Evolutionary conservation across 1,140 invertebrate genomes (phyloP).

Genomic region (Diabrotica virgifera): DNA sequence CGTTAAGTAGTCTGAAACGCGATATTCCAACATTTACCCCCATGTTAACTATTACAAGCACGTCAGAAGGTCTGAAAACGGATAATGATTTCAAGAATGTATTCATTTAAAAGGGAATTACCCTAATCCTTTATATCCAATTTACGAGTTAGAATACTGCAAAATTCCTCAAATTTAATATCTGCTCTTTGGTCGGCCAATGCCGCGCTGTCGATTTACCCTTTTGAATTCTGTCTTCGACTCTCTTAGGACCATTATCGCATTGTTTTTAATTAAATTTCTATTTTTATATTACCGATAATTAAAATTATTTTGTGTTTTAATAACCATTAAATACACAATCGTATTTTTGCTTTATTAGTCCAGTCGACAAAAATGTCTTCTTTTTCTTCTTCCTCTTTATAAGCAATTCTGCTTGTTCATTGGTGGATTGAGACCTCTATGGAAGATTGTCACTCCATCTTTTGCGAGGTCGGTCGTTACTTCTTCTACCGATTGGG

Average conservation of each 20-base stretch:
- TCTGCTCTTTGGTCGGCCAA: conserved; percentile 31
- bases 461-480: no score
- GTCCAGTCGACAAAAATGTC: no score
- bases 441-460: no score
- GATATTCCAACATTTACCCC: background rate
- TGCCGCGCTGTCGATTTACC: background rate
- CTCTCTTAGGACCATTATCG: background rate
- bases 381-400: no score
- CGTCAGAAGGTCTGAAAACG: conserved; percentile 3
- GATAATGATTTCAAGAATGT: conserved; percentile 11
- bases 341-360: no score
- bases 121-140: conserved; percentile 18
- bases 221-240: background rate
- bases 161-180: conserved; percentile 41
- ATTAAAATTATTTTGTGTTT: no score
- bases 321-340: no score
- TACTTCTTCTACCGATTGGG: no score
- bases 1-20: background rate
- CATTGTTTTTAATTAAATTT: no score
- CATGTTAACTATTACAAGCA: background rate
- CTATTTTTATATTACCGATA: no score
- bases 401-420: no score
- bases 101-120: conserved; percentile 17
- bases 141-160: conserved; percentile 28
- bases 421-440: no score